Percentiles rank a stretch among this genome's conserved stretches.
Conservation (phyloP, 2,113 vertebrate genomes). For the Megaleporinus macrocephalus region DNA sequence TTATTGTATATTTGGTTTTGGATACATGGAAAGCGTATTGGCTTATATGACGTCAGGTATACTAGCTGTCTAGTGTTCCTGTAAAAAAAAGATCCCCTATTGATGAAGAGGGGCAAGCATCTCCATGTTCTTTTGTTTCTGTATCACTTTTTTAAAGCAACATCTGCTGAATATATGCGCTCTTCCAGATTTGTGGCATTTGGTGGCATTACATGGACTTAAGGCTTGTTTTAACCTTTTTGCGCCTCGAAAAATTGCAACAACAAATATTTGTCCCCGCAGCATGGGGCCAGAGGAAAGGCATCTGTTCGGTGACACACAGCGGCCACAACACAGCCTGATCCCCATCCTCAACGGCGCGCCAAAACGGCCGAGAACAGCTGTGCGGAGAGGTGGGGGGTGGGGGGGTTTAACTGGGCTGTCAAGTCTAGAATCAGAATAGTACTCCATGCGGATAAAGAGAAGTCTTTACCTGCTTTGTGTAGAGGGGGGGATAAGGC, state of each 20-base stretch:
- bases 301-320: slow-evolving; percentile 59
- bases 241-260: slow-evolving; percentile 55
- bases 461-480: slow-evolving; percentile 24
- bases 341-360: slow-evolving; percentile 32
- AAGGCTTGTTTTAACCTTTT: slow-evolving; percentile 60
- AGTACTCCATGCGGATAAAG: background rate
- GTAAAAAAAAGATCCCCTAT: too few relatives aligned
- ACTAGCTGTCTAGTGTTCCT: too few relatives aligned
- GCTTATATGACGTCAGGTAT: too few relatives aligned
- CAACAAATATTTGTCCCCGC: slow-evolving; percentile 58
- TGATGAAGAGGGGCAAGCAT: background rate
- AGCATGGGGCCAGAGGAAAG: slow-evolving; percentile 51
- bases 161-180: slow-evolving; percentile 52
- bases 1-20: too few relatives aligned
- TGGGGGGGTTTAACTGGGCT: slow-evolving; percentile 35
- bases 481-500: background rate
- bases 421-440: background rate
- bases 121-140: slow-evolving; percentile 35
- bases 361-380: slow-evolving; percentile 32
- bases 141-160: slow-evolving; percentile 31
- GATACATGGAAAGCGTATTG: too few relatives aligned
- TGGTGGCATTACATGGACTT: slow-evolving; percentile 59
- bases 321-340: slow-evolving; percentile 41
- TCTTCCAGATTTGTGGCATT: slow-evolving; percentile 60
- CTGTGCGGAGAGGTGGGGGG: slow-evolving; percentile 47